Base-by-base conservation (phyloP, 2,113 vertebrate species). In the Antennarius striatus region DNA sequence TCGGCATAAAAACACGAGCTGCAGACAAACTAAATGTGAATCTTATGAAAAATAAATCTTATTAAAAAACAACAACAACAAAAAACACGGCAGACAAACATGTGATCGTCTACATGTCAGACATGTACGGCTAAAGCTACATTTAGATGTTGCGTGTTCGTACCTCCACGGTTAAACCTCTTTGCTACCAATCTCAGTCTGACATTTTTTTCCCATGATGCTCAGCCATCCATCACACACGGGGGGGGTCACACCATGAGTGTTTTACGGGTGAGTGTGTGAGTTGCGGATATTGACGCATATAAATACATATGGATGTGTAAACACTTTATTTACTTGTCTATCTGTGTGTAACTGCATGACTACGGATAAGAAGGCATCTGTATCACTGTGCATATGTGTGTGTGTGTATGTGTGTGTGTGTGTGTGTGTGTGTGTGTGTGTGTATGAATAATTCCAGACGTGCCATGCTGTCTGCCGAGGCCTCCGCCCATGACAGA, bases 401-500 rank as follows among this genome's bases (percentile, higher is more conserved):
- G 48, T 3, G 17, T 49, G 56, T 52, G 43, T 50, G 43, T 43
- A 9, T 3, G 22, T 45, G 53, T 55, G 39, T 52, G 36, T 40
- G 39, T 68, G 63, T 4, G n/a, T 64, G 67, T 46, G 16, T 72
- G 66, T 6, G 28, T 63, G 65, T 46, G 29, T 62, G 67, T 56
- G 61, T 46, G 64, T 0, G 51, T 17, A 81, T 89, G 81, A 87
- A 90, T 87, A 73, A 87, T 86, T 88, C 82, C 72, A 83, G 72
- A 54, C 42, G 5, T 75, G 56, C 56, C 83, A 68, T 61, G 79
- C 42, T 71, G 78, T 83, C 85, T 87, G 75, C 71, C 10, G 73
- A 63, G 63, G 69, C 80, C 74, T 56, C 79, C 56, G 49, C 81
- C 72, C 73, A 78, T 73, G 77, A 83, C 84, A 69, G 81, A 59